phyloP scores from a whole-genome alignment of 2,888 invertebrate genomes.

The Sinhomidia bicolor region DNA sequence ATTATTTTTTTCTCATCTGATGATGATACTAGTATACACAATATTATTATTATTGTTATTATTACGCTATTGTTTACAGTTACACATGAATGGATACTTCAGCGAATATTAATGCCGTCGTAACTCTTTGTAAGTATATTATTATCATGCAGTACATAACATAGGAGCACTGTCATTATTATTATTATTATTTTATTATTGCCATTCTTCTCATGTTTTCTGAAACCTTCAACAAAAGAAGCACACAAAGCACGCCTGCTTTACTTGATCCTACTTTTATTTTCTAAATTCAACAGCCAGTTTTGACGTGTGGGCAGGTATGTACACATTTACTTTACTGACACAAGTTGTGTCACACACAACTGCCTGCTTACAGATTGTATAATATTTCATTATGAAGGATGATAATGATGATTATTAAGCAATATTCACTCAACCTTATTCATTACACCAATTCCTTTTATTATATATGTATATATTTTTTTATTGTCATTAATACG shows the following conservation, averaged over 20 bases:
- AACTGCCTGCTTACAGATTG: too few relatives aligned
- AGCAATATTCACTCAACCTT: conserved; percentile 22
- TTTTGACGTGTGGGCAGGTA: not conserved
- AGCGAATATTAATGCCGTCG: not conserved
- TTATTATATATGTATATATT: too few relatives aligned
- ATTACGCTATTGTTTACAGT: not conserved
- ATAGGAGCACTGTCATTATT: too few relatives aligned
- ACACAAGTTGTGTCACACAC: not conserved
- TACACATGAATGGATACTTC: not conserved
- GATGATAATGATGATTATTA: not conserved
- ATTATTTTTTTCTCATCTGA: conserved; percentile 19
- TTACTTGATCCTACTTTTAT: not conserved
- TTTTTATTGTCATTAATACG: conserved; percentile 7
- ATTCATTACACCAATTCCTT: conserved; percentile 28
- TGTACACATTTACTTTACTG: not conserved
- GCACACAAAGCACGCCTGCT: too few relatives aligned
- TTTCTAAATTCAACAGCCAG: not conserved
- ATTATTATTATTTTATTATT: conserved; percentile 18
- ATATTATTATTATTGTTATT: not conserved
- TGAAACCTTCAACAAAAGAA: too few relatives aligned
- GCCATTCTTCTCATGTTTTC: not conserved
- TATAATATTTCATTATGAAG: too few relatives aligned
- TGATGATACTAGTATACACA: not conserved
- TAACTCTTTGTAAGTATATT: too few relatives aligned
- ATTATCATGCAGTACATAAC: too few relatives aligned